Conservation (phyloP, 2,888 invertebrate species). For the Aporophyla lueneburgensis region DNA sequence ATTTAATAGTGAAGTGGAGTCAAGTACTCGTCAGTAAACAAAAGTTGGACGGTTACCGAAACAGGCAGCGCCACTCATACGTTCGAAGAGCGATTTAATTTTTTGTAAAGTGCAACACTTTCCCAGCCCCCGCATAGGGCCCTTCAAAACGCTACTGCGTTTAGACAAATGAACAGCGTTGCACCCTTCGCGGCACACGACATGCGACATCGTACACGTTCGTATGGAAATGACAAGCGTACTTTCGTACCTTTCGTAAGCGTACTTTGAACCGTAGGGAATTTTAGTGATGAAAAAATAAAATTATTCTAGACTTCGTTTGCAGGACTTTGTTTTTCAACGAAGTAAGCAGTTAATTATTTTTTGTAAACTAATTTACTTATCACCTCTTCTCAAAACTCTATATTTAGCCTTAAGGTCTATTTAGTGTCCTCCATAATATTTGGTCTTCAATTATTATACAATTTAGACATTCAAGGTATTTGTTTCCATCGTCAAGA, state of each 20-base stretch:
- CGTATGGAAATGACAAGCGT: slow-evolving; percentile 60
- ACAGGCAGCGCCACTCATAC: slow-evolving; percentile 74
- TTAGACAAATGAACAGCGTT: slow-evolving; percentile 90
- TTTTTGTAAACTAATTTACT: not conserved
- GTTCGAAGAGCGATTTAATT: slow-evolving; percentile 85
- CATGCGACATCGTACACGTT: slow-evolving; percentile 64
- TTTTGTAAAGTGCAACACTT: slow-evolving; percentile 90
- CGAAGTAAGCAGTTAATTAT: not conserved
- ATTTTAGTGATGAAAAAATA: slow-evolving; percentile 9
- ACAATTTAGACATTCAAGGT: not conserved
- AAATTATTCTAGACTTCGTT: not conserved
- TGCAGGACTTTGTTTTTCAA: not conserved
- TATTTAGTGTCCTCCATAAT: not conserved
- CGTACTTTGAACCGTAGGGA: slow-evolving; percentile 28
- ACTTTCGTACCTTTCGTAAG: slow-evolving; percentile 15
- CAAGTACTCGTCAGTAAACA: slow-evolving; percentile 76
- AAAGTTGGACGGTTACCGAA: slow-evolving; percentile 78
- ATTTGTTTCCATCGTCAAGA: not conserved
- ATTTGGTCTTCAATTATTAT: not conserved
- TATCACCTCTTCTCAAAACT: not conserved
- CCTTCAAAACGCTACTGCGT: slow-evolving; percentile 86
- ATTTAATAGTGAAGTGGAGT: slow-evolving; percentile 67
- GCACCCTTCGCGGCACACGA: slow-evolving; percentile 87
- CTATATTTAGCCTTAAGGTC: not conserved
- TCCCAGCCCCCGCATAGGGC: slow-evolving; percentile 85